Conservation (phyloP, 2,113 vertebrate genomes). For the Lagenorhynchus albirostris region DNA sequence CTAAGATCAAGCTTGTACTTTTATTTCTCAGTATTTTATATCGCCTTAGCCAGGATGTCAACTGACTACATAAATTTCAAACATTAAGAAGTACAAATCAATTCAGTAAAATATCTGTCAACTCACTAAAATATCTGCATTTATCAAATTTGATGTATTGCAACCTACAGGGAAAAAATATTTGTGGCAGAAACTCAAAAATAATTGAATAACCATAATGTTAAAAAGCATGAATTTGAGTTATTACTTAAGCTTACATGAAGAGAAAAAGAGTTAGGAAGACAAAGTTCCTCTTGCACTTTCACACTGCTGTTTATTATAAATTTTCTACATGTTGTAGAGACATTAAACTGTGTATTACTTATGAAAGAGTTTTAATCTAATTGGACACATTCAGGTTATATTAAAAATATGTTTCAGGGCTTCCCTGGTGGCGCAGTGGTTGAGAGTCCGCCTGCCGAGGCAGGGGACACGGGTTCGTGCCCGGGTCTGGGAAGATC, state of each 20-base stretch:
- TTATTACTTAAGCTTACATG: constrained; percentile 52
- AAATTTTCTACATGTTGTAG: neutral
- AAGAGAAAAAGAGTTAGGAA: constrained; percentile 31
- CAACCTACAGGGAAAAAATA: constrained; percentile 54
- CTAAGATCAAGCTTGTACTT: constrained; percentile 43
- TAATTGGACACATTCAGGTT: constrained; percentile 31
- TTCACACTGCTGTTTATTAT: neutral
- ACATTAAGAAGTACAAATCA: constrained; percentile 65
- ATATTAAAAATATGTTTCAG: neutral
- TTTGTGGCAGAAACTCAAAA: constrained; percentile 65
- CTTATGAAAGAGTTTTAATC: neutral
- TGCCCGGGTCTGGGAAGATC: no score
- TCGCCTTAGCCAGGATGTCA: constrained; percentile 49
- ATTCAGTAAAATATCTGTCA: constrained; percentile 71
- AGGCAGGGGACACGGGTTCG: no score
- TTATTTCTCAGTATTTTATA: constrained; percentile 69
- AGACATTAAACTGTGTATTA: constrained; percentile 16
- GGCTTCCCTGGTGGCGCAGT: no score
- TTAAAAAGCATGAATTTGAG: constrained; percentile 53
- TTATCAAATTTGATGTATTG: constrained; percentile 60
- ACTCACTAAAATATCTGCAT: constrained; percentile 62
- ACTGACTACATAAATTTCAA: constrained; percentile 65
- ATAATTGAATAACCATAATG: constrained; percentile 64
- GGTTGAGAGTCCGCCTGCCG: no score
- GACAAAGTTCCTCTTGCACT: neutral